phyloP scores from a whole-genome alignment of 1,140 invertebrate genomes.

The Samia ricini region DNA sequence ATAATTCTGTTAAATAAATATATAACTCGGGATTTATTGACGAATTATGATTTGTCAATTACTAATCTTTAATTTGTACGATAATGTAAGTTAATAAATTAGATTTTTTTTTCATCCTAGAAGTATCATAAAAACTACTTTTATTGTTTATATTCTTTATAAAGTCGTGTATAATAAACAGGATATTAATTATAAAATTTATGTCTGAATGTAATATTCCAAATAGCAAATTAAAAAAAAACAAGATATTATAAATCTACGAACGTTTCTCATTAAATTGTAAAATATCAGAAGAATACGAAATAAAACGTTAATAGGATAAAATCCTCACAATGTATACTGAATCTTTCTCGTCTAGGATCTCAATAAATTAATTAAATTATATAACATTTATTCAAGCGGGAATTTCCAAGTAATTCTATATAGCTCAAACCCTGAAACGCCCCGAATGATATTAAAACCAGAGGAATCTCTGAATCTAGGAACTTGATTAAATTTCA shows the following conservation, averaged over 20 bases:
- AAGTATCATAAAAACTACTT: no score
- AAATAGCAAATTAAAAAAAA: not conserved
- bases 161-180: no score
- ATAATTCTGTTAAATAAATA: no score
- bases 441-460: not conserved
- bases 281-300: not conserved
- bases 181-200: no score
- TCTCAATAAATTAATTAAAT: not conserved
- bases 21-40: no score
- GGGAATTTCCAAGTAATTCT: not conserved
- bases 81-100: no score
- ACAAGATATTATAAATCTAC: slow-evolving; percentile 11
- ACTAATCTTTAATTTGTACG: no score
- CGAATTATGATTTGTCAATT: no score
- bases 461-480: not conserved
- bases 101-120: no score
- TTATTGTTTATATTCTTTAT: no score
- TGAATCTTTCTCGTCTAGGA: not conserved
- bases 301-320: not conserved
- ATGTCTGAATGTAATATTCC: no score
- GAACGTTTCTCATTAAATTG: slow-evolving; percentile 9
- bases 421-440: not conserved
- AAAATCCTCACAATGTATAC: not conserved
- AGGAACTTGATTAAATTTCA: slow-evolving; percentile 9
- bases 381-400: not conserved